These are phyloP conservation scores for Danio albolineatus DNA, from an alignment of 2,797 vertebrate species.

Conservation along the genomic window DNA sequence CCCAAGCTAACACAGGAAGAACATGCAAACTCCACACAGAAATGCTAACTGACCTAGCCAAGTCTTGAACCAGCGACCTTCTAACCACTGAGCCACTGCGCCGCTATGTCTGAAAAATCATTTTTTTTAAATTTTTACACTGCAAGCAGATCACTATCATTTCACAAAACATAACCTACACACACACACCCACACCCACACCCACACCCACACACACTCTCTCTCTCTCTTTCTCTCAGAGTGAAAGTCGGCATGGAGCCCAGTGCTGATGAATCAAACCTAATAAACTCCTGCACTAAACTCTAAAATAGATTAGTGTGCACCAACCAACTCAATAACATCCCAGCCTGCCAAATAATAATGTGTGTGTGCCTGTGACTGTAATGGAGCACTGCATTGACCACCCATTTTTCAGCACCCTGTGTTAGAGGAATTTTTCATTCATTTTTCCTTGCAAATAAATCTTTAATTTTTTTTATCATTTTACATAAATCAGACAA, in stretches of 20 bases:
- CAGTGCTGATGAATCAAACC: conserved; percentile 43
- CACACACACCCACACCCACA: conserved; percentile 1
- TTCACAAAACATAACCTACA: too few species aligned
- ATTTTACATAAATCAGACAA: background rate
- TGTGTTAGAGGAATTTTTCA: background rate
- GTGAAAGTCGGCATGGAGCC: conserved; percentile 26
- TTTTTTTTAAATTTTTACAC: too few species aligned
- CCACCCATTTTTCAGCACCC: background rate
- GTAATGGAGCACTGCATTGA: background rate
- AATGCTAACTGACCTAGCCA: too few species aligned
- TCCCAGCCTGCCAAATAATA: conserved; percentile 35
- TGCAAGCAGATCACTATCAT: too few species aligned
- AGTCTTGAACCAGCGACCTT: too few species aligned
- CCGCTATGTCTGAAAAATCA: too few species aligned
- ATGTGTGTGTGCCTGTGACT: conserved; percentile 26
- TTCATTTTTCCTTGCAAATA: background rate
- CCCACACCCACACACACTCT: conserved; percentile 4
- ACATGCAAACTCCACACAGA: too few species aligned
- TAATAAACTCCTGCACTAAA: conserved; percentile 37
- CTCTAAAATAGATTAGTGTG: conserved; percentile 42
- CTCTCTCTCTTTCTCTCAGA: background rate
- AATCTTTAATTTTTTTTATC: background rate
- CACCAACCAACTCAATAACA: conserved; percentile 46
- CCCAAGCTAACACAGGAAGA: too few species aligned
- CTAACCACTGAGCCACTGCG: too few species aligned